Evolutionary conservation across 1,140 invertebrate species (phyloP), one percentile per base, ranked within the genome.

Genomic region (Zaprionus africanus): DNA sequence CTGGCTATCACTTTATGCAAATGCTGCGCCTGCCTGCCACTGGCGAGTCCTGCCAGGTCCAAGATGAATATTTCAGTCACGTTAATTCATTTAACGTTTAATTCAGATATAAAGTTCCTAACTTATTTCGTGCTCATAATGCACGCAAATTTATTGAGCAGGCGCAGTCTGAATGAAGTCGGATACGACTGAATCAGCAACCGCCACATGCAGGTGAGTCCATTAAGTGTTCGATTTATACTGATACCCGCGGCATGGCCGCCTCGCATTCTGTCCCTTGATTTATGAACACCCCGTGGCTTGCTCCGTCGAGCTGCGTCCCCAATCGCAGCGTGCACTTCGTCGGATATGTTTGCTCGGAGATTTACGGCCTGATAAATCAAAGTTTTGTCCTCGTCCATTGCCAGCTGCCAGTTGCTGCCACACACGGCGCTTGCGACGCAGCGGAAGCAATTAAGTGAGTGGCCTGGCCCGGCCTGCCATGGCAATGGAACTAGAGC

Each of bases 191-290:
- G 38, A 56, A 41, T 65, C 61, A 54, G 65, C 65, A 41, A 28
- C 28, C 49, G 38, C 57, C 26, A 24, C 59, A 54, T 65, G 66
- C 85, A 81, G 78, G 78, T 87, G 78, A 79, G 57, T 81, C 74
- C 84, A 88, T 88, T 90, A 88, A 88, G 43, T 88, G 78, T 90
- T 88, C 85, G 84, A 88, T 88, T 88, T 88, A 90, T 82, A 90
- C 59, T 59, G 54, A 70, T 78, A 70, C 59, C 66, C 28, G 22
- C 19, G 49, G 54, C 17, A 34, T 36, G 43, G 59, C 53, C 15
- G 72, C 62, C 53, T 57, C 38, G 36, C 24, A 64, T 65, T 79
- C 65, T 17, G 56, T 65, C 54, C 60, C 53, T 79, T 82, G 79
- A 79, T 86, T 82, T 68, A 80, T 71, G 58, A 51, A 69, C 46